These are phyloP conservation scores for Apolygus lucorum DNA, from an alignment of 1,140 invertebrate genomes.

Conservation along the genomic window DNA sequence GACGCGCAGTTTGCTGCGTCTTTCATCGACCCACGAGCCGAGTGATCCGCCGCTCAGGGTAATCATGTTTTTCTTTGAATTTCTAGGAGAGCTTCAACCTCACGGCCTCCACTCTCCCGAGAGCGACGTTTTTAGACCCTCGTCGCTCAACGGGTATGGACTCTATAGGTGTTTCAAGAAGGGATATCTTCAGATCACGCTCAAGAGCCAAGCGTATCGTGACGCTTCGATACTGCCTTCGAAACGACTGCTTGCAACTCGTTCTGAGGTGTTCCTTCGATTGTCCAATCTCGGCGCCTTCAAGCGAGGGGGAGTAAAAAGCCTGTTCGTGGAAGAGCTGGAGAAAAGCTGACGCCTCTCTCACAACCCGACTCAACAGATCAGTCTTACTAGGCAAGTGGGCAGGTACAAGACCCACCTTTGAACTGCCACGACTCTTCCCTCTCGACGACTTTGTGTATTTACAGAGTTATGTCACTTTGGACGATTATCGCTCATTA, in stretches of 20 bases:
- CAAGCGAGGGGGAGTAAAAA: too few species aligned
- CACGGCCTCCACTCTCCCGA: neutral
- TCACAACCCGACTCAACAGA: too few species aligned
- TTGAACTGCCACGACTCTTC: neutral
- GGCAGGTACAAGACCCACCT: neutral
- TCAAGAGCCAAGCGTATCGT: neutral
- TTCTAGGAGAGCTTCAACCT: neutral
- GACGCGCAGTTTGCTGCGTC: slow-evolving; percentile 70
- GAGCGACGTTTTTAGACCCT: too few species aligned
- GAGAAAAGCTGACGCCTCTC: too few species aligned
- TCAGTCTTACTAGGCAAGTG: too few species aligned
- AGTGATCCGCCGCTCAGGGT: slow-evolving; percentile 60
- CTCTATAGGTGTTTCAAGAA: neutral
- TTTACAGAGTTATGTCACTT: neutral
- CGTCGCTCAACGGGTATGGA: too few species aligned
- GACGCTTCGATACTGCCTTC: neutral
- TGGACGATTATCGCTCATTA: slow-evolving; percentile 36
- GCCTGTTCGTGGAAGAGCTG: too few species aligned
- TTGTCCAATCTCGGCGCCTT: too few species aligned
- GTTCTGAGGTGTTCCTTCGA: too few species aligned
- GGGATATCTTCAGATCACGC: neutral
- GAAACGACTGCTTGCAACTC: neutral
- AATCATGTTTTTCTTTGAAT: slow-evolving; percentile 8
- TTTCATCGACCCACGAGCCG: slow-evolving; percentile 70
- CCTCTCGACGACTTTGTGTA: neutral